Conservation (phyloP, 2,888 invertebrate genomes). For the Seira musarum region DNA sequence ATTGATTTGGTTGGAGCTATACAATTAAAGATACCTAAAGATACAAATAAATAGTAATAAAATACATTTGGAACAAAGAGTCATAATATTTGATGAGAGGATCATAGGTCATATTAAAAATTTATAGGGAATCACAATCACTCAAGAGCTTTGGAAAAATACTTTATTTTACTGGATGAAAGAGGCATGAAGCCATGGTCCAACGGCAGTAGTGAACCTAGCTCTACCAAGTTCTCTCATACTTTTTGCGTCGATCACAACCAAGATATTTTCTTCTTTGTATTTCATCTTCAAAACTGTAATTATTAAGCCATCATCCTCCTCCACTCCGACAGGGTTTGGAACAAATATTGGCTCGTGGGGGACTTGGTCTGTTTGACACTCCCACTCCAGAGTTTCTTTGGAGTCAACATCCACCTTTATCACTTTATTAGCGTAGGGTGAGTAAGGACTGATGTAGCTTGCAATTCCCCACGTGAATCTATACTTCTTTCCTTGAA, state of each 20-base stretch:
- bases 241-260: constrained; percentile 72
- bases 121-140: not conserved
- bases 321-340: constrained; percentile 72
- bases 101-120: too few relatives aligned
- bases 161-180: constrained; percentile 58
- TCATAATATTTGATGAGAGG: constrained; percentile 6
- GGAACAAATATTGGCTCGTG: constrained; percentile 74
- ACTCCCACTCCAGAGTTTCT: constrained; percentile 71
- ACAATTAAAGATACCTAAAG: too few relatives aligned
- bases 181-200: constrained; percentile 70
- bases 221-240: constrained; percentile 72
- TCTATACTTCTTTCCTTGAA: constrained; percentile 72
- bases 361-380: constrained; percentile 71
- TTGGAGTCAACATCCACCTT: constrained; percentile 72
- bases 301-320: constrained; percentile 73
- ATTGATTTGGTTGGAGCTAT: too few relatives aligned
- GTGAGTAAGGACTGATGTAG: constrained; percentile 62
- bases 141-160: not conserved
- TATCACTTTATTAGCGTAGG: constrained; percentile 71
- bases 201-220: constrained; percentile 69
- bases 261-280: constrained; percentile 69
- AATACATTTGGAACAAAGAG: not conserved
- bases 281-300: constrained; percentile 70
- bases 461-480: constrained; percentile 74
- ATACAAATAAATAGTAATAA: not conserved